phyloP scores from a whole-genome alignment of 2,113 vertebrate species.

The Phalacrocorax pelagicus region DNA sequence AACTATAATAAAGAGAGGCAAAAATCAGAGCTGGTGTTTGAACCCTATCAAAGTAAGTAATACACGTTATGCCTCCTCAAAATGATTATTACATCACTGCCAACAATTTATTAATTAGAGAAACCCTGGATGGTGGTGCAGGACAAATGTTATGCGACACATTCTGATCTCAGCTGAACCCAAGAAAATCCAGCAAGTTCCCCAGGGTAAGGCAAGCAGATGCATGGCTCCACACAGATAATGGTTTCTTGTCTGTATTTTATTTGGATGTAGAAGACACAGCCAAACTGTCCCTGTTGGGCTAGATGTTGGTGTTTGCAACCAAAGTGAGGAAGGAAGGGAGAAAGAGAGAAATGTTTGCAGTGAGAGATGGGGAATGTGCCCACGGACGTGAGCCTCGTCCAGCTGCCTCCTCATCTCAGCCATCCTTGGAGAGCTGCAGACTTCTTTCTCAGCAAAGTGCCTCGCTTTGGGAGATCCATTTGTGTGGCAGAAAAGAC shows the following conservation, averaged over 20 bases:
- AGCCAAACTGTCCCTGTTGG: not conserved
- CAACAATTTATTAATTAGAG: not conserved
- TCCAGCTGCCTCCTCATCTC: not conserved
- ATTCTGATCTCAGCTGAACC: not conserved
- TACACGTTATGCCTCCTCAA: not conserved
- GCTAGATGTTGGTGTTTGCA: not conserved
- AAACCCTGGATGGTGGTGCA: not conserved
- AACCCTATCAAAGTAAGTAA: not conserved
- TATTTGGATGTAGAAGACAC: not conserved
- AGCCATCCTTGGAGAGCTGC: not conserved
- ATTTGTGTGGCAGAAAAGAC: not conserved
- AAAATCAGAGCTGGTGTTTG: slow-evolving; percentile 6
- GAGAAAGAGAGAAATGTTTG: not conserved
- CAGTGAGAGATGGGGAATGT: not conserved
- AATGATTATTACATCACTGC: not conserved
- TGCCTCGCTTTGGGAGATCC: not conserved
- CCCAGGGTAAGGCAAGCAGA: not conserved
- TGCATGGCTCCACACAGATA: not conserved
- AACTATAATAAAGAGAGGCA: not conserved
- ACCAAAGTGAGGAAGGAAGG: not conserved
- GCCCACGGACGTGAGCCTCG: not conserved
- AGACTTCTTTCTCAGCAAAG: not conserved
- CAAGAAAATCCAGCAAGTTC: not conserved
- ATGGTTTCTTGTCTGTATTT: not conserved
- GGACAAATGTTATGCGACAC: not conserved